Base-by-base conservation (phyloP, 2,797 vertebrate species). In the Amniataba percoides region DNA sequence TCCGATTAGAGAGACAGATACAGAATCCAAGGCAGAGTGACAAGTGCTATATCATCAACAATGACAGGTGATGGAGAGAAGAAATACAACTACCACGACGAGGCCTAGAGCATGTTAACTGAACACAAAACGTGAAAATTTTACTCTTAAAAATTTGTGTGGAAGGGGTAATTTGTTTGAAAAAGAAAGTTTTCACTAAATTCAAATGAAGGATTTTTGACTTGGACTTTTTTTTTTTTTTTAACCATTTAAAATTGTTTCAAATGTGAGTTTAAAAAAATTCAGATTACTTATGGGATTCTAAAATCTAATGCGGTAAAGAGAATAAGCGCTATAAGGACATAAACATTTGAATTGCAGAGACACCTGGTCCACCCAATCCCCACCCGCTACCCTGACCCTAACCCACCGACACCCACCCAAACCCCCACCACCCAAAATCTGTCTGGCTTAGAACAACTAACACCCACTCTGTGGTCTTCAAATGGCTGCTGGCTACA, bases 1-100 rank as follows among this genome's bases (percentile, higher is more conserved):
- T 97, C 95, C 93, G 96, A 98, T 98, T 98, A 97, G 96, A 94
- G 96, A 96, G 95, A 96, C 97, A 96, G 96, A 96, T 97, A 97
- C 96, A 97, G 96, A 93, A 92, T 95, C 95, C 95, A 95, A 97
- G 97, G 97, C 96, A 96, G 97, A 99, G 97, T 95, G 94, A 97
- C 96, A 98, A 99, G 97, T 98, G 97, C 97, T 97, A 97, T 97
- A 96, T 94, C 95, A 94, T 96, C 94, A 96, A 97, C 94, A 96
- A 94, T 95, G 95, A 96, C 86, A 77, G 93, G 95, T 96, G 96
- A 92, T 82, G 95, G 94, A 93, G 92, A 95, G 93, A 94, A 77
- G 78, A 82, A 56, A 68, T 43, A 81, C 23, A 69, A 83, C 68
- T 76, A 87, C 71, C 74, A 88, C 88, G 87, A 93, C 88, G 94